phyloP scores from a whole-genome alignment of 2,888 invertebrate genomes.

The Arrhopalites spinosus region DNA sequence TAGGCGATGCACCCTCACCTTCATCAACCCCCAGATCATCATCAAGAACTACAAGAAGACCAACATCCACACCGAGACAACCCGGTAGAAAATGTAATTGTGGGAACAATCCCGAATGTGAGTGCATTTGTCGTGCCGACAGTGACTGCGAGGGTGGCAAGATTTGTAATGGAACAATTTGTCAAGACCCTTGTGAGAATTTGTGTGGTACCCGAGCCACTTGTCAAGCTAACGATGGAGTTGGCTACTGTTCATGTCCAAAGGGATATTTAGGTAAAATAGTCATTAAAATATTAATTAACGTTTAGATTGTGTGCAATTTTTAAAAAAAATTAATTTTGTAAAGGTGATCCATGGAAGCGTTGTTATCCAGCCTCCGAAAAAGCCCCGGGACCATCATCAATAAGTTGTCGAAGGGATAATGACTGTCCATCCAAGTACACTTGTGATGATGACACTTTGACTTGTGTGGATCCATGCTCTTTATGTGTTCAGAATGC shows the following conservation, averaged over 20 bases:
- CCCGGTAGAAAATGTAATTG: neutral
- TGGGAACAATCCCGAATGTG: constrained; percentile 19
- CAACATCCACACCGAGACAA: neutral
- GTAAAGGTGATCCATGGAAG: constrained; percentile 42
- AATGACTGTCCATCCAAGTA: constrained; percentile 35
- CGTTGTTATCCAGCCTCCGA: neutral
- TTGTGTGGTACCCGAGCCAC: constrained; percentile 45
- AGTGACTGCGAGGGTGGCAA: constrained; percentile 21
- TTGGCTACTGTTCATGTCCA: constrained; percentile 44
- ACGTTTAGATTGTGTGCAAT: too few species aligned
- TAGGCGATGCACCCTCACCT: constrained; percentile 20
- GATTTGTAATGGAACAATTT: constrained; percentile 29
- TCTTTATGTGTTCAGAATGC: constrained; percentile 26
- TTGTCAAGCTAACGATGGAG: constrained; percentile 41
- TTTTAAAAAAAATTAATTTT: too few species aligned
- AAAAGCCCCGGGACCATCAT: neutral
- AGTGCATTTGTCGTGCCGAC: constrained; percentile 33
- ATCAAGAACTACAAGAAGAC: neutral
- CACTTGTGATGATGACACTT: neutral
- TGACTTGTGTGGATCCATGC: constrained; percentile 27
- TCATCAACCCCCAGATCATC: neutral
- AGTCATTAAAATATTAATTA: too few species aligned
- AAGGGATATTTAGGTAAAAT: constrained; percentile 37
- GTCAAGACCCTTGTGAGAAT: constrained; percentile 27
- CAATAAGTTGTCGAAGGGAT: constrained; percentile 10